phyloP scores from a whole-genome alignment of 1,140 invertebrate species.

The Dufourea novaeangliae region DNA sequence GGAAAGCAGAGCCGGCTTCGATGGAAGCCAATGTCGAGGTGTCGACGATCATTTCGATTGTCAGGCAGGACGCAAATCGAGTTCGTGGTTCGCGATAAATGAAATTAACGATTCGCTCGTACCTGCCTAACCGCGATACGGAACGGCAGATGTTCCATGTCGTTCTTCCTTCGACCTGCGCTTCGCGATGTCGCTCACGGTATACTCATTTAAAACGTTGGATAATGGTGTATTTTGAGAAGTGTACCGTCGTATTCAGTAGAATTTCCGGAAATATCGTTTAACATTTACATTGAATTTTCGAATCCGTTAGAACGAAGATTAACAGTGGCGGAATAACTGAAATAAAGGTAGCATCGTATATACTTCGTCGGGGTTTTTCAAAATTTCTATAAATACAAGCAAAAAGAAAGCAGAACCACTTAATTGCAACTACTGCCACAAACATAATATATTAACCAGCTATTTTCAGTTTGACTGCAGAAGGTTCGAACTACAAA shows the following conservation, averaged over 20 bases:
- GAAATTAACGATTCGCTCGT: slow-evolving; percentile 77
- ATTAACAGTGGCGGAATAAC: neutral
- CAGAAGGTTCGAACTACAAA: too few relatives aligned
- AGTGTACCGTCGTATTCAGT: too few relatives aligned
- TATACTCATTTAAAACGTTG: too few relatives aligned
- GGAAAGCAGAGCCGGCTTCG: slow-evolving; percentile 30
- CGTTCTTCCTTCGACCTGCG: slow-evolving; percentile 52
- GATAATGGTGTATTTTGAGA: slow-evolving; percentile 12
- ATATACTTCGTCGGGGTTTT: neutral
- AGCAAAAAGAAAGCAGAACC: too few relatives aligned
- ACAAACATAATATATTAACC: too few relatives aligned
- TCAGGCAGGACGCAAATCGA: slow-evolving; percentile 77
- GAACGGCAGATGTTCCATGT: slow-evolving; percentile 41
- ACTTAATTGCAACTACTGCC: too few relatives aligned
- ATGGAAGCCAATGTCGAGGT: slow-evolving; percentile 46
- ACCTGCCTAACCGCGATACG: slow-evolving; percentile 51
- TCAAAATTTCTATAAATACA: neutral
- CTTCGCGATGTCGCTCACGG: slow-evolving; percentile 1
- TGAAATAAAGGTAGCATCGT: neutral
- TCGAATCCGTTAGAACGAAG: neutral
- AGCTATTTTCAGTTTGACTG: too few relatives aligned
- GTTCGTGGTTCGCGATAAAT: slow-evolving; percentile 73
- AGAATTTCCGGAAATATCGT: slow-evolving; percentile 6
- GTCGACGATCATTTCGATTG: slow-evolving; percentile 75
- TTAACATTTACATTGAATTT: neutral